Evolutionary conservation across 2,113 vertebrate genomes (phyloP).

Genomic region (Phodopus roborovskii): DNA sequence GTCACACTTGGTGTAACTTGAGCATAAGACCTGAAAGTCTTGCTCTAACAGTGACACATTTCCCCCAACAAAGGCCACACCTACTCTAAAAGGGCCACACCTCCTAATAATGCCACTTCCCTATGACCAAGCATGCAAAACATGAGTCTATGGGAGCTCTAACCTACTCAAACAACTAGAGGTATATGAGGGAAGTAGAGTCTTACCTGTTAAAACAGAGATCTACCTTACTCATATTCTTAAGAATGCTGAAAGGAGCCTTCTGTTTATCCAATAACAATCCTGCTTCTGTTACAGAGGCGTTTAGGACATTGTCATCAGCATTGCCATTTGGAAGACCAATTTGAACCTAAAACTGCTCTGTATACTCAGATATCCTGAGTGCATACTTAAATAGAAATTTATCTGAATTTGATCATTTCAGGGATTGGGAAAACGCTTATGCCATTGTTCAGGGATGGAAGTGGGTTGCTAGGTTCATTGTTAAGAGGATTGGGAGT

Average conservation of each 20-base stretch:
- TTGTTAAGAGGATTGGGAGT: background rate
- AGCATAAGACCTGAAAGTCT: too few relatives aligned
- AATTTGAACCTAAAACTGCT: background rate
- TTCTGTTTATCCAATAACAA: background rate
- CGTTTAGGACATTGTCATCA: background rate
- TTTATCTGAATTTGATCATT: background rate
- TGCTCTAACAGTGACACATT: too few relatives aligned
- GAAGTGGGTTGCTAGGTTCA: background rate
- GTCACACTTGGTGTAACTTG: too few relatives aligned
- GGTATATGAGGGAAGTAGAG: background rate
- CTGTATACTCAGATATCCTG: background rate
- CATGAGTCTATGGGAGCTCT: too few relatives aligned
- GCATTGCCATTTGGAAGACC: background rate
- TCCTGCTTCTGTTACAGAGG: background rate
- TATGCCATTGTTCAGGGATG: background rate
- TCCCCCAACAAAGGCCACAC: too few relatives aligned
- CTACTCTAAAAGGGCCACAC: too few relatives aligned
- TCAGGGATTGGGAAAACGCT: background rate
- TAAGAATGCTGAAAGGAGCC: background rate
- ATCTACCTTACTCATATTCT: background rate
- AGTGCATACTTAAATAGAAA: background rate
- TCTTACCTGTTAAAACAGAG: background rate
- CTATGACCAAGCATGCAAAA: too few relatives aligned
- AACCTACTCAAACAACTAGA: too few relatives aligned
- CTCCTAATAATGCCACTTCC: too few relatives aligned